Base-by-base conservation (phyloP, 53 echinoderm and acorn worm species). In the Patiria pectinifera region DNA sequence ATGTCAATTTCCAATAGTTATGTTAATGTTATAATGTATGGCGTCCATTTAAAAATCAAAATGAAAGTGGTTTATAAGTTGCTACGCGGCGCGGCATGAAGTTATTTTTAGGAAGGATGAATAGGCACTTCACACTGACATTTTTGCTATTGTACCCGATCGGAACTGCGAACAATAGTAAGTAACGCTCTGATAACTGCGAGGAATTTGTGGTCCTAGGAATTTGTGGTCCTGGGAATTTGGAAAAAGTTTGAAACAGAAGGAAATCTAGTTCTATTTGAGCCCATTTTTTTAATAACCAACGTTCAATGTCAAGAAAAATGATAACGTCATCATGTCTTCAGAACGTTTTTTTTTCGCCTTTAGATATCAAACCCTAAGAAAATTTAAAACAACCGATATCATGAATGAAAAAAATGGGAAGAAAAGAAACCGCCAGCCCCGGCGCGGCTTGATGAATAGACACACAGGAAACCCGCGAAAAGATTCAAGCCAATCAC, bases 401-500 rank as follows among this genome's bases (percentile, higher is more conserved):
- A 77, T 66, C 80, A 90, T 90, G 90, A 90, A 90, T 90, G 81
- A 81, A 90, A 46, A 78, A 90, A 80, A 78, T 84, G 84, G 89
- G 90, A 48, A n/a, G 13, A 48, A 80, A 80, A 80, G 90, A 90
- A 90, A 90, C 90, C 90, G 90, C 4, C 81, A 80, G 81, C n/a
- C n/a, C 35, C 71, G 69, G 80, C 44, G 84, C 66, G 25, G 81
- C 45, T 66, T 90, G 80, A 90, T 90, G 90, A 90, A 90, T 90
- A 44, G 82, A 90, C 90, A 93, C 82, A 69, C 87, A 93, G 93
- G 93, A 93, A 93, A 93, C 93, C 93, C 88, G 93, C 93, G 93
- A 93, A 93, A 92, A 59, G 74, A n/a, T 46, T 45, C 59, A 53
- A 93, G 86, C 87, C 93, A 87, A 93, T 87, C 71, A 82, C 59